Base-by-base conservation (phyloP, 2,888 invertebrate genomes). In the Anthophora plumipes region DNA sequence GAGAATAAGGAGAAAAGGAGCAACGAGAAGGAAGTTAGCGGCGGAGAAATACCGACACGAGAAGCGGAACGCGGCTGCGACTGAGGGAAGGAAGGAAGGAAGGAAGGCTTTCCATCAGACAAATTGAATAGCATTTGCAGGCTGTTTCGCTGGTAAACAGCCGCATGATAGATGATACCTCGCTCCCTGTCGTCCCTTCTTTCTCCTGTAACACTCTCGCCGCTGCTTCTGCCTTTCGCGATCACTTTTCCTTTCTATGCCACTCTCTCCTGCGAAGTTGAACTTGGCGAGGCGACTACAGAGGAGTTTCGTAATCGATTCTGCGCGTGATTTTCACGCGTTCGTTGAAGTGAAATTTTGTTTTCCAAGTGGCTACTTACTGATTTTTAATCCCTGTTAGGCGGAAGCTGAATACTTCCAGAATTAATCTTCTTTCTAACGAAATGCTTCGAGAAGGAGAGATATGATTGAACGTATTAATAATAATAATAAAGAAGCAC, bases 71-170 rank as follows among this genome's bases (percentile, higher is more conserved):
- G 77, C 78, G 69, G n/a, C 55, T 74, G 64, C 64, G 75, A 59
- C 61, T 50, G 68, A 77, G 71, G 75, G 77, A 39, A 71, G 37
- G 57, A 52, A 79, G 79, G 82, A 80, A 81, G 80, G 83, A 82
- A 83, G 82, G 76, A 79, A 80, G 82, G 83, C 85, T 86, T 89
- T 89, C 86, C 87, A 89, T 88, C 89, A 86, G 84, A 79, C 87
- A 88, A 89, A 88, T 89, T 87, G 88, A 89, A 88, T 88, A 87
- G 88, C 85, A 85, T 86, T 88, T 87, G 88, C 85, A 89, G 85
- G 82, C 85, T 87, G 87, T 86, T 89, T 86, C 86, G 81, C 87
- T 55, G 72, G 86, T 84, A 89, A 87, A 88, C 87, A 88, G 85
- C 74, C 83, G 83, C 83, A 87, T 89, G 90, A 89, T 89, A 87